Conservation (phyloP, 2,113 vertebrate genomes). For the Tor tambroides region DNA sequence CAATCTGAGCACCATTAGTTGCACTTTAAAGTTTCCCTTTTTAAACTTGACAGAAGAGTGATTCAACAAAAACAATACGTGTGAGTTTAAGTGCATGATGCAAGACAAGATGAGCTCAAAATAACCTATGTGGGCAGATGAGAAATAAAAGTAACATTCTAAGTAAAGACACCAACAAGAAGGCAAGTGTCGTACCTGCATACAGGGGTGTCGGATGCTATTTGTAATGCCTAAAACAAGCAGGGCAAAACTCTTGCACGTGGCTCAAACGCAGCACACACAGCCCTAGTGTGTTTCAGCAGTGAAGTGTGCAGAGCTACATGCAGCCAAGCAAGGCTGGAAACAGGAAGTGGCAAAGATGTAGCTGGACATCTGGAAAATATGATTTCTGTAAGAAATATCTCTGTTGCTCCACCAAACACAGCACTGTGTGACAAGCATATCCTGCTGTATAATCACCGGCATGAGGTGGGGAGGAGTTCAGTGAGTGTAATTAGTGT, state of each 20-base stretch:
- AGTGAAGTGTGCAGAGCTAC: conserved; percentile 20
- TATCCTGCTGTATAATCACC: conserved; percentile 40
- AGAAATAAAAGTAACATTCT: conserved; percentile 20
- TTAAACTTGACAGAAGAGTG: neutral
- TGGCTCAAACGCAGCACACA: neutral
- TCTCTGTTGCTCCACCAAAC: conserved; percentile 13
- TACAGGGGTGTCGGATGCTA: conserved; percentile 26
- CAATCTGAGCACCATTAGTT: neutral
- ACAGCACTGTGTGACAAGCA: conserved; percentile 26
- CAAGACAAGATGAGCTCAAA: neutral
- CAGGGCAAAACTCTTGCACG: conserved; percentile 22
- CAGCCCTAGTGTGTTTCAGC: conserved; percentile 30
- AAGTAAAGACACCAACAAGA: neutral
- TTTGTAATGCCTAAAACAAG: conserved; percentile 24
- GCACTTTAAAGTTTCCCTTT: neutral
- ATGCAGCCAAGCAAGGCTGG: conserved; percentile 27
- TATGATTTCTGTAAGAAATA: conserved; percentile 33
- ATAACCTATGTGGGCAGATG: conserved; percentile 5
- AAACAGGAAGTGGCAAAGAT: conserved; percentile 41
- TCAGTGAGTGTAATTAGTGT: conserved; percentile 56
- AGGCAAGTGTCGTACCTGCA: conserved; percentile 20
- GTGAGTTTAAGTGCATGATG: neutral
- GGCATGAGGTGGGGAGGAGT: conserved; percentile 49
- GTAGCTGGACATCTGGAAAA: conserved; percentile 40
- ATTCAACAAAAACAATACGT: neutral